These are phyloP conservation scores for Nymphalis c-album DNA, from an alignment of 2,888 invertebrate genomes.

Conservation along the genomic window DNA sequence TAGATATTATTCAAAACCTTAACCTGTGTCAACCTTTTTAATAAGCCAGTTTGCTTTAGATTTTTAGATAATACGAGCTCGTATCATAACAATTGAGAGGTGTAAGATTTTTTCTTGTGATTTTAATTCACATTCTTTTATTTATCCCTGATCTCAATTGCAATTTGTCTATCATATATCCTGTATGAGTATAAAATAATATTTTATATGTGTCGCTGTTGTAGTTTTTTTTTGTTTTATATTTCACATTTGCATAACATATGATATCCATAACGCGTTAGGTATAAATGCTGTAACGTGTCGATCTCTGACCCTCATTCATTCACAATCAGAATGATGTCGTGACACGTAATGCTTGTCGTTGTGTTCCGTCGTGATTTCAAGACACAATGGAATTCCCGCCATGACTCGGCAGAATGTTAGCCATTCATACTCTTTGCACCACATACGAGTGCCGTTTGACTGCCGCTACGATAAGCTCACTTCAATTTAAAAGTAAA, in stretches of 20 bases:
- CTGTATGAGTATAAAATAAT: no score
- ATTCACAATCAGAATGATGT: slow-evolving; percentile 77
- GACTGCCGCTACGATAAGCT: slow-evolving; percentile 17
- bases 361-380: slow-evolving; percentile 67
- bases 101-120: no score
- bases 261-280: slow-evolving; percentile 66
- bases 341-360: slow-evolving; percentile 60
- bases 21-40: no score
- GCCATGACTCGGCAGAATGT: slow-evolving; percentile 73
- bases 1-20: no score
- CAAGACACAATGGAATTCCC: slow-evolving; percentile 76
- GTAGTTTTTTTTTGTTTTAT: slow-evolving; percentile 9
- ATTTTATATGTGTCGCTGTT: background rate
- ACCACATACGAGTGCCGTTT: slow-evolving; percentile 33
- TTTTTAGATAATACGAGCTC: no score
- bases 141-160: no score
- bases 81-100: no score
- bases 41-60: no score
- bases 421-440: slow-evolving; percentile 66
- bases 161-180: no score
- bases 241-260: slow-evolving; percentile 31
- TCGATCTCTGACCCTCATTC: slow-evolving; percentile 77
- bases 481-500: slow-evolving; percentile 4
- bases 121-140: no score
- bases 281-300: slow-evolving; percentile 50